A percentile compares a stretch with the other conserved stretches of the same genome.
Evolutionary conservation across 2,113 vertebrate genomes (phyloP).

Genomic region (Puffinus mauretanicus): DNA sequence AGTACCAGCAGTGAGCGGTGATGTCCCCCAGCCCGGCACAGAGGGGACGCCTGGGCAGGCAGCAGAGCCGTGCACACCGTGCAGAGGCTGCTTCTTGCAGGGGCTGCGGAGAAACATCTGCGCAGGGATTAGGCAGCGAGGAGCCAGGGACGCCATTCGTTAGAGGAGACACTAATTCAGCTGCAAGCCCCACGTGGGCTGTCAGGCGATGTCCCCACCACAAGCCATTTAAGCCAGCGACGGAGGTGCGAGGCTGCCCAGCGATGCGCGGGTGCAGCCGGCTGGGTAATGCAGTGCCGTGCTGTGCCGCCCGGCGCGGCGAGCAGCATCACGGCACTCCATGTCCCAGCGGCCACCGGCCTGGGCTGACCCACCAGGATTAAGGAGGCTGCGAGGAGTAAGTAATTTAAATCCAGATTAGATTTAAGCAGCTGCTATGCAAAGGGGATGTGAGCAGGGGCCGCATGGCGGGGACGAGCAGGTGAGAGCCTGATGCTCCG

Average conservation of each 20-base stretch:
- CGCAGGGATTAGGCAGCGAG: neutral
- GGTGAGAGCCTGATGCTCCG: neutral
- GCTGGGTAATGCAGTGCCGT: neutral
- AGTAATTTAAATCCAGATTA: conserved; percentile 80
- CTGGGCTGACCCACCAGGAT: conserved; percentile 65
- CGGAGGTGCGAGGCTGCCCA: neutral
- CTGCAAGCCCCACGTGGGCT: neutral
- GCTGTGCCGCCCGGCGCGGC: accelerated
- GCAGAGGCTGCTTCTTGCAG: neutral
- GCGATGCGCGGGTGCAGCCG: accelerated
- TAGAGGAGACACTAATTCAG: neutral
- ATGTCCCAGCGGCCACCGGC: neutral
- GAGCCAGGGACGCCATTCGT: accelerated
- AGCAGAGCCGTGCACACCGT: accelerated
- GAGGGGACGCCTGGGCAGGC: neutral
- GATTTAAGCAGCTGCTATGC: conserved; percentile 33
- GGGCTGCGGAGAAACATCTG: neutral
- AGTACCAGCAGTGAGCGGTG: neutral
- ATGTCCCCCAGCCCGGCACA: accelerated
- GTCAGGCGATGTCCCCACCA: neutral
- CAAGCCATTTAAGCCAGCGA: neutral
- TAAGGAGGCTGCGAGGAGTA: conserved; percentile 14
- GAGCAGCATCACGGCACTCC: neutral
- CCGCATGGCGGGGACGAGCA: accelerated
- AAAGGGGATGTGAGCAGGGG: neutral